Conservation (phyloP, 2,888 invertebrate species). For the Brachyopa scutellaris region DNA sequence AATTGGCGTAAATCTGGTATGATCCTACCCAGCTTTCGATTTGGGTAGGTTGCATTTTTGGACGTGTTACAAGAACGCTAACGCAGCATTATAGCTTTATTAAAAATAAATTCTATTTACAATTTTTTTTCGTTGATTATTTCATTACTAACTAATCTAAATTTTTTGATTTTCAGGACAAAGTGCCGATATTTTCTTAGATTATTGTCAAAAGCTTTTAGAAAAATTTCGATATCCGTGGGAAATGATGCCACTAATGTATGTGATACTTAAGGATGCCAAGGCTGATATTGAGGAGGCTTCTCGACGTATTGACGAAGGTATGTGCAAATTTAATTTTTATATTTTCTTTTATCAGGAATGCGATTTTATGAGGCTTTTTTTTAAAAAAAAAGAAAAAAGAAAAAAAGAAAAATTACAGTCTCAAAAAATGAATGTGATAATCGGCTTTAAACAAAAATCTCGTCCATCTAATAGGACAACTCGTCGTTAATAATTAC, state of each 20-base stretch:
- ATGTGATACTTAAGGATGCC: conserved; percentile 90
- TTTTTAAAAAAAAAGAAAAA: background rate
- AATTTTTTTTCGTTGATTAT: background rate
- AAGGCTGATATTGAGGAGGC: conserved; percentile 89
- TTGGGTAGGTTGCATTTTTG: no score
- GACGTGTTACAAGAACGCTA: no score
- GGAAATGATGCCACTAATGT: conserved; percentile 91
- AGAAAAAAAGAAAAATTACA: no score
- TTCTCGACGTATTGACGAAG: conserved; percentile 89
- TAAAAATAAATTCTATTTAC: no score
- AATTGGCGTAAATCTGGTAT: no score
- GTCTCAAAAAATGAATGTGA: no score
- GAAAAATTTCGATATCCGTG: conserved; percentile 90
- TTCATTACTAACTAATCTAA: no score
- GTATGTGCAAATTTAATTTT: conserved; percentile 80
- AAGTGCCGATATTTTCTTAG: conserved; percentile 84
- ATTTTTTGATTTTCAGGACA: conserved; percentile 82
- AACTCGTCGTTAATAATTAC: conserved; percentile 89
- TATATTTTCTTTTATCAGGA: background rate
- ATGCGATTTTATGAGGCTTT: background rate
- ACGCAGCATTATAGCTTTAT: no score
- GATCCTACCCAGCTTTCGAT: no score
- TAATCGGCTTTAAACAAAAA: conserved; percentile 66
- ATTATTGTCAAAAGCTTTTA: conserved; percentile 88
- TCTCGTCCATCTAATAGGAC: conserved; percentile 82